Conservation (phyloP, 2,113 vertebrate genomes). For the Heterotis niloticus region DNA sequence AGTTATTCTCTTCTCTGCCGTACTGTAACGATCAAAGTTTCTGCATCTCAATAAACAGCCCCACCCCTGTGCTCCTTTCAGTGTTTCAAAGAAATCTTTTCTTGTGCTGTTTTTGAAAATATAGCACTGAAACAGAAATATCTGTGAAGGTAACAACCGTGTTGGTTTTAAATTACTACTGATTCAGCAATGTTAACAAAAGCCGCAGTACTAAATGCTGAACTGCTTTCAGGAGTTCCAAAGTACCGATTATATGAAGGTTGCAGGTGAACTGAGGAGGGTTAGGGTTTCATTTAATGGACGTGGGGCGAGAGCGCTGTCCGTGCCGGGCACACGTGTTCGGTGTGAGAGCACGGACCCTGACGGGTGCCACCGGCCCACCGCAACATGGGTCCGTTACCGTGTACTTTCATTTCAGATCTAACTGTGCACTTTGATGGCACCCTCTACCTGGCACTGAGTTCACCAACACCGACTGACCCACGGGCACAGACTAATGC, state of each 20-base stretch:
- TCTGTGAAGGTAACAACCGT: too few relatives aligned
- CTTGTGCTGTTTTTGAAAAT: too few relatives aligned
- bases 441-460: background rate
- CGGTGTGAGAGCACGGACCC: background rate
- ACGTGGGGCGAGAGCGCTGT: background rate
- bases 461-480: background rate
- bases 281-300: background rate
- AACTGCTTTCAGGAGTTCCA: too few relatives aligned
- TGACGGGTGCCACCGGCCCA: background rate
- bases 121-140: too few relatives aligned
- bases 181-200: too few relatives aligned
- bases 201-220: too few relatives aligned
- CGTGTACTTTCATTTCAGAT: background rate
- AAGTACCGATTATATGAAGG: background rate
- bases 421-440: background rate
- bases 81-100: background rate
- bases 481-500: background rate
- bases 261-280: background rate
- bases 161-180: too few relatives aligned
- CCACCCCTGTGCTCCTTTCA: background rate
- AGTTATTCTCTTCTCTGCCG: background rate
- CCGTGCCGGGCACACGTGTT: background rate
- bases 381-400: background rate
- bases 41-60: background rate
- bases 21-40: slow-evolving; percentile 2